A percentile compares a stretch with the other conserved stretches of the same genome.
phyloP scores from a whole-genome alignment of 1,140 invertebrate genomes.

The Leptinotarsa lineolata region DNA sequence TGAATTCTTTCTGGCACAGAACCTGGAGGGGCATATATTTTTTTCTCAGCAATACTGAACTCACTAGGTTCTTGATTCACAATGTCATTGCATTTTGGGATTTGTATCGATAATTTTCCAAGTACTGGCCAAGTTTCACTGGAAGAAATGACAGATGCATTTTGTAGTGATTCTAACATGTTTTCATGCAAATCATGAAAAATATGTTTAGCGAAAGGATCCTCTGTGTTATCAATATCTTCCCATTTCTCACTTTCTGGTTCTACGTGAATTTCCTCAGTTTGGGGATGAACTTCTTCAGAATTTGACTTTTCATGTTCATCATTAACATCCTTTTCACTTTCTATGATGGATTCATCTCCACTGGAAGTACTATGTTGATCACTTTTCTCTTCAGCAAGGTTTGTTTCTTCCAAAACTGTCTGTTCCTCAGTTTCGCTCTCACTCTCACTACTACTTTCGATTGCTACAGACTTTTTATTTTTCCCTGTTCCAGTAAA shows the following conservation, averaged over 20 bases:
- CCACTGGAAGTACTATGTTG: constrained; percentile 30
- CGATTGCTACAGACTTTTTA: constrained; percentile 46
- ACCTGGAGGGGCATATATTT: constrained; percentile 61
- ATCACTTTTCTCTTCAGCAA: constrained; percentile 35
- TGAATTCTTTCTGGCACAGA: constrained; percentile 58
- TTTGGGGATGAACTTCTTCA: constrained; percentile 37
- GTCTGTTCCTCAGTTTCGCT: constrained; percentile 38
- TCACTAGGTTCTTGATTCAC: constrained; percentile 51
- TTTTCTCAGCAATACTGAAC: constrained; percentile 61
- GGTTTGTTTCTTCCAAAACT: constrained; percentile 36
- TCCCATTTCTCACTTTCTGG: constrained; percentile 40
- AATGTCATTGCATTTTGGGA: constrained; percentile 60
- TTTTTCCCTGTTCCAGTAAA: constrained; percentile 60
- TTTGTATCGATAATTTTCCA: constrained; percentile 63
- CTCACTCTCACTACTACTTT: constrained; percentile 46
- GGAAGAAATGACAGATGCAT: constrained; percentile 49
- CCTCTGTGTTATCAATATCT: constrained; percentile 50
- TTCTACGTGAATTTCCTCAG: constrained; percentile 36
- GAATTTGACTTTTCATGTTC: constrained; percentile 40
- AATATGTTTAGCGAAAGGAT: constrained; percentile 70
- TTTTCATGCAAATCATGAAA: constrained; percentile 66
- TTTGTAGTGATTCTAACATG: constrained; percentile 62
- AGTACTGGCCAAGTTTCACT: constrained; percentile 63
- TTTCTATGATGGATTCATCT: constrained; percentile 42
- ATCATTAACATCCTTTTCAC: constrained; percentile 49